A percentile compares a stretch with the other conserved stretches of the same genome.
Conservation (phyloP, 2,888 invertebrate genomes). For the Gari tellinella region DNA sequence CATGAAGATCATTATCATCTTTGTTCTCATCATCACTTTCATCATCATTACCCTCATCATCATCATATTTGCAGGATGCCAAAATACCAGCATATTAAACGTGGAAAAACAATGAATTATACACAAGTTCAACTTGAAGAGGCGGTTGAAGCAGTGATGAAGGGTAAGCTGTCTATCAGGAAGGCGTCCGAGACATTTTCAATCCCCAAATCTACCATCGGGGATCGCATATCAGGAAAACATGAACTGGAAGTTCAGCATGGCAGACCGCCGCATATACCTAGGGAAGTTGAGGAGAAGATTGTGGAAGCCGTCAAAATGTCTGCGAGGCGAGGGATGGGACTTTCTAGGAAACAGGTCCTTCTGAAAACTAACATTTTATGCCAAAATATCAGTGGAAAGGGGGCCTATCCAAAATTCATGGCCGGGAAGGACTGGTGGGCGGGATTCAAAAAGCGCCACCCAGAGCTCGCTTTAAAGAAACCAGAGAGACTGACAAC, state of each 20-base stretch:
- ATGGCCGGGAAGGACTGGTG: constrained; percentile 49
- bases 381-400: constrained; percentile 8
- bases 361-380: constrained; percentile 1
- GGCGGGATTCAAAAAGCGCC: constrained; percentile 24
- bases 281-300: constrained; percentile 6
- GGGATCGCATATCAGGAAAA: constrained; percentile 19
- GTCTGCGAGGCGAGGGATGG: constrained; percentile 4
- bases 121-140: neutral
- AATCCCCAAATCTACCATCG: constrained; percentile 20
- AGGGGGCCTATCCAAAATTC: constrained; percentile 16
- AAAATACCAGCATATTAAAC: constrained; percentile 20
- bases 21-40: too few relatives aligned
- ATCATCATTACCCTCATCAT: too few relatives aligned
- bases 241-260: neutral
- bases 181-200: constrained; percentile 7
- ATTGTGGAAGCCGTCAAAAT: constrained; percentile 14
- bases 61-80: too few relatives aligned
- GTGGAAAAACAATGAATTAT: constrained; percentile 24
- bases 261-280: constrained; percentile 9
- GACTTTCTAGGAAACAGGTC: constrained; percentile 19
- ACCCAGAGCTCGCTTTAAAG: constrained; percentile 31
- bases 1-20: too few relatives aligned
- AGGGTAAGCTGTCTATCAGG: constrained; percentile 6
- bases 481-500: constrained; percentile 39
- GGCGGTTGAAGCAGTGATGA: constrained; percentile 8